Evolutionary conservation across 2,888 invertebrate genomes (phyloP).

Genomic region (Tolmerus cingulatus): DNA sequence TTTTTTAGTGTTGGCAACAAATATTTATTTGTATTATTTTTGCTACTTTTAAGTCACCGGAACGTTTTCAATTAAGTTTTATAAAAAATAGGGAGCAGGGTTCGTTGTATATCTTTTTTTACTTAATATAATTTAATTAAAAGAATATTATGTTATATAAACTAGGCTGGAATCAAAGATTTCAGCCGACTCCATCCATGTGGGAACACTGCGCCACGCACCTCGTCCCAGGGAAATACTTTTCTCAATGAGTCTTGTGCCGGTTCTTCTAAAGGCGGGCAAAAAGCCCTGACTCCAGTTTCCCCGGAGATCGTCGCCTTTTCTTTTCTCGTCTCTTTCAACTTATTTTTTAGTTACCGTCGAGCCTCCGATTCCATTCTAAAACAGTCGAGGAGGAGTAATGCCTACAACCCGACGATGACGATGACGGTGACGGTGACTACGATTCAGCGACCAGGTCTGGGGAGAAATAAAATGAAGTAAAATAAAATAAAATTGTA

Average conservation of each 20-base stretch:
- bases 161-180: no score
- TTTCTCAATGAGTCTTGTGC: conserved; percentile 3
- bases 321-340: not conserved
- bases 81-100: no score
- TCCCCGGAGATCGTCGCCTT: not conserved
- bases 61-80: no score
- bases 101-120: no score
- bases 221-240: not conserved
- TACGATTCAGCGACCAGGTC: not conserved
- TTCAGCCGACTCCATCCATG: not conserved
- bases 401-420: not conserved
- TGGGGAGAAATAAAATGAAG: not conserved
- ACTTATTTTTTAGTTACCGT: not conserved
- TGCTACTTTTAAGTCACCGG: no score
- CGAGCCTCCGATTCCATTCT: not conserved
- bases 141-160: no score
- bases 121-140: no score
- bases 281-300: not conserved
- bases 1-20: no score
- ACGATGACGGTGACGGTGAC: no score
- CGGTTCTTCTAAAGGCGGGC: not conserved
- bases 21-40: no score
- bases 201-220: not conserved
- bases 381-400: not conserved
- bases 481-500: not conserved